Evolutionary conservation across 1,140 invertebrate species (phyloP), one percentile per base, ranked within the genome.

Genomic region (Zaprionus africanus): DNA sequence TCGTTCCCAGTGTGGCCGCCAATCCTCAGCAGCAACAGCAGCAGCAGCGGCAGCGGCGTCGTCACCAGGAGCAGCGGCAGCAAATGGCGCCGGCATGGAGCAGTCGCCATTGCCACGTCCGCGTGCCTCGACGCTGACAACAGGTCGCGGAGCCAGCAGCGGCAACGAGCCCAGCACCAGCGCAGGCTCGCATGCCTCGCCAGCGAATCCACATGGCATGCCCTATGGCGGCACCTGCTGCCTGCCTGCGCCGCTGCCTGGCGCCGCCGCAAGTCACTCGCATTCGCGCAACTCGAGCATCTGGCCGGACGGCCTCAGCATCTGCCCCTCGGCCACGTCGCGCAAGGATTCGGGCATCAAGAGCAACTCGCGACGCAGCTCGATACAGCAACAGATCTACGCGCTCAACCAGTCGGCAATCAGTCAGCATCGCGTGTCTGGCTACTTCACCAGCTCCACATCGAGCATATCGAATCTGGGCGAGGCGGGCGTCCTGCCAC

Each of bases 341-440:
- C 94, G 97, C 66, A 98, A 98, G 93, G 97, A 98, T 93, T 97
- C 97, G 0, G 97, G 97, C 5, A 97, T 97, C 67, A 95, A 96
- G 71, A 97, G 97, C 88, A 97, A 96, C 53, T 97, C 96, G 78
- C 94, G 96, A 1, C 93, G 96, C 66, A 97, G 96, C 76, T 97
- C 96, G 86, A 97, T 97, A 87, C 96, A 97, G 81, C 96, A 96
- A 78, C 96, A 97, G 94, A 96, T 97, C 92, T 91, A 85, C 71
- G 82, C 84, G 0, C 63, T 92, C 5, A 92, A 92, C 51, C 96
- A 97, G 90, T 95, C 95, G 51, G 96, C 97, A 68, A 94, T 97
- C 60, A 93, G 97, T 76, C 95, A 95, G 54, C 96, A 97, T 75
- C 94, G 97, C 17, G 96, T 97, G 1, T 98, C 97, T 26, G 97